A percentile compares a stretch with the other conserved stretches of the same genome.
Evolutionary conservation across 2,888 invertebrate genomes (phyloP).

Genomic region (Cosmorhoe ocellata): DNA sequence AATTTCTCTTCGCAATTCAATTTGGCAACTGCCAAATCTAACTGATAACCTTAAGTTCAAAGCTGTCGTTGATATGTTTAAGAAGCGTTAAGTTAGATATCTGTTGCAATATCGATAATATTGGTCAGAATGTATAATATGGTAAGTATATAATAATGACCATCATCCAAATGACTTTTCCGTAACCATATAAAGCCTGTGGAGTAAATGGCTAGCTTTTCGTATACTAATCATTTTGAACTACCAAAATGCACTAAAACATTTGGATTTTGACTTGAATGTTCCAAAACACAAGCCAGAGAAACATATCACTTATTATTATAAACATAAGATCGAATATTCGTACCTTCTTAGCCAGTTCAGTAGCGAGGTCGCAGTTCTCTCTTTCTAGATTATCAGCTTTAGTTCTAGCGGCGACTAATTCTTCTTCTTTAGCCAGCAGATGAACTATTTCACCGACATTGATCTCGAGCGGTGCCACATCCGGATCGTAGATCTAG

Average conservation of each 20-base stretch:
- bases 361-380: constrained; percentile 92
- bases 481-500: constrained; percentile 89
- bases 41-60: too few species aligned
- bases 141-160: background rate
- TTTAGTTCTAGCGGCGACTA: constrained; percentile 92
- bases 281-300: too few species aligned
- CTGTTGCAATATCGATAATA: too few species aligned
- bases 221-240: background rate
- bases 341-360: constrained; percentile 89
- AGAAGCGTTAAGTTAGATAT: too few species aligned
- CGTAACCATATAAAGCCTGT: background rate
- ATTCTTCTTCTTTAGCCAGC: constrained; percentile 95
- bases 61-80: too few species aligned
- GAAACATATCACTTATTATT: too few species aligned
- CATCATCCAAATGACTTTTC: background rate
- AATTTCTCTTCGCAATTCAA: too few species aligned
- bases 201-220: background rate
- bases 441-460: constrained; percentile 95
- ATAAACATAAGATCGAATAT: too few species aligned
- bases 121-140: too few species aligned
- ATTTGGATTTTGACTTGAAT: too few species aligned
- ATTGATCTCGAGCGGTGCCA: constrained; percentile 93
- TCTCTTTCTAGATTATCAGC: constrained; percentile 94
- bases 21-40: too few species aligned
- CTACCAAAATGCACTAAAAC: too few species aligned